Percentiles rank a stretch among this genome's conserved stretches.
Conservation (phyloP, 2,113 vertebrate genomes). For the Sinocyclocheilus grahami region DNA sequence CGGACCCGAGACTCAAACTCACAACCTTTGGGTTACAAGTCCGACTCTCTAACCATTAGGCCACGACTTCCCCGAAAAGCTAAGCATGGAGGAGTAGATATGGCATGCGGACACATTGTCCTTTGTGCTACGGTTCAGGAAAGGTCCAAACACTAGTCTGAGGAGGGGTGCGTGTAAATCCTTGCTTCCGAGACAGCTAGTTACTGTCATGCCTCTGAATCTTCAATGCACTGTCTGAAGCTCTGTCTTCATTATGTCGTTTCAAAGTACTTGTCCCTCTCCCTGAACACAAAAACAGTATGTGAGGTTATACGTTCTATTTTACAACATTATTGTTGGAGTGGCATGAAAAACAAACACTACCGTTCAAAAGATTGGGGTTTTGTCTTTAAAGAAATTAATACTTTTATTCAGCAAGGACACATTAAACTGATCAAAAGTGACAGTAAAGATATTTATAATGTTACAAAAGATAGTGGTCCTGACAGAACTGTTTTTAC, state of each 20-base stretch:
- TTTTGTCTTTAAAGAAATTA: background rate
- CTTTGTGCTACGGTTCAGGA: background rate
- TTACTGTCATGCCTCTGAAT: conserved; percentile 68
- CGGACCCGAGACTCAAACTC: no score
- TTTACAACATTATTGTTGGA: background rate
- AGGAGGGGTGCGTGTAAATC: background rate
- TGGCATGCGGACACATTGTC: background rate
- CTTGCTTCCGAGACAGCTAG: conserved; percentile 40
- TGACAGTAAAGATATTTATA: background rate
- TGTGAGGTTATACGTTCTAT: background rate
- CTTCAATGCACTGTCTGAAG: conserved; percentile 65
- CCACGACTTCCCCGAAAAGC: background rate
- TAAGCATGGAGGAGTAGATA: background rate
- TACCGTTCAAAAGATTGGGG: background rate
- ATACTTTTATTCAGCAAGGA: background rate
- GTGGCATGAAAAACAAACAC: background rate
- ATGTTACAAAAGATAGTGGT: no score
- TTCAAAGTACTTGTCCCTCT: conserved; percentile 59
- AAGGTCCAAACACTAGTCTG: background rate
- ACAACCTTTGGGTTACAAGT: no score
- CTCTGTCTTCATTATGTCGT: conserved; percentile 67
- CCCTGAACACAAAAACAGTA: conserved; percentile 17
- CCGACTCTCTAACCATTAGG: no score
- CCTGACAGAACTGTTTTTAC: background rate
- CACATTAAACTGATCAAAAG: background rate